phyloP scores from a whole-genome alignment of 2,113 vertebrate genomes.

The Thunnus maccoyii region DNA sequence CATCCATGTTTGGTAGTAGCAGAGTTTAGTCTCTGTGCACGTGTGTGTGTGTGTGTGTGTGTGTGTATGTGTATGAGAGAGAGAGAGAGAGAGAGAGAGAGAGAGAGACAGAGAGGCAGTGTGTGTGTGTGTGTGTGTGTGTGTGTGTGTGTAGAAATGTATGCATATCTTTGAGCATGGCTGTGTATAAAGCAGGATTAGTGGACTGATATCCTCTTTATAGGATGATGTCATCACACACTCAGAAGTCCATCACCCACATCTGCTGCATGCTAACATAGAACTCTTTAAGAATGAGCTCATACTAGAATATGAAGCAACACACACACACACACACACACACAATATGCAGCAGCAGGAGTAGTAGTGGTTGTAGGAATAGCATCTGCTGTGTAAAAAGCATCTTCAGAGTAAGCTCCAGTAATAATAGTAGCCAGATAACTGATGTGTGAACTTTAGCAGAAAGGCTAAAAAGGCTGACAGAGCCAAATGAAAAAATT shows the following conservation, averaged over 20 bases:
- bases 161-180: no score
- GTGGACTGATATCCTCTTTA: neutral
- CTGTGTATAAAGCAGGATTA: no score
- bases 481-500: no score
- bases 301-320: conserved; percentile 7
- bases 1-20: conserved; percentile 30
- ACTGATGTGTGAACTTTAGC: no score
- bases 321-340: neutral
- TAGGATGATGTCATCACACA: conserved; percentile 13
- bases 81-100: no score
- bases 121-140: neutral
- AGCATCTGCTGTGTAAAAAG: no score
- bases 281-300: neutral
- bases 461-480: no score
- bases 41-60: neutral
- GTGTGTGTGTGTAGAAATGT: neutral
- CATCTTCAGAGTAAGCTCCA: no score
- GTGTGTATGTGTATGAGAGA: neutral
- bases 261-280: neutral
- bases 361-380: no score
- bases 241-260: neutral
- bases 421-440: no score
- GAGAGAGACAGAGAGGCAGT: no score
- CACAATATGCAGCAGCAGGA: no score
- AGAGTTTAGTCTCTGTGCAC: conserved; percentile 2